These are phyloP conservation scores for Pterocles gutturalis DNA, from an alignment of 2,113 vertebrate genomes.

Conservation along the genomic window DNA sequence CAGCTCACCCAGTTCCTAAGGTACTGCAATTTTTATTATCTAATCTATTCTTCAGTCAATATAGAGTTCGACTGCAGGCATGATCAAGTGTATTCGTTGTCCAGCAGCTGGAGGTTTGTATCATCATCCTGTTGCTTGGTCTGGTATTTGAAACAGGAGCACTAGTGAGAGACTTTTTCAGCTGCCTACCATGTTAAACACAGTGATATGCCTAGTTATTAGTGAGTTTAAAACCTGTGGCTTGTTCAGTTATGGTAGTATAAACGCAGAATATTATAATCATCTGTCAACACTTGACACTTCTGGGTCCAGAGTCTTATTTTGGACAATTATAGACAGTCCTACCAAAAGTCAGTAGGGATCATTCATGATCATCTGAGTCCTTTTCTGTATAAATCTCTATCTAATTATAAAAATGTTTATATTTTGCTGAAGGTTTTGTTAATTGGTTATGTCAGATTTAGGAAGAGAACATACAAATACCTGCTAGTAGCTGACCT, in stretches of 20 bases:
- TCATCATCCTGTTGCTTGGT: conserved; percentile 49
- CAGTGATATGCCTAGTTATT: neutral
- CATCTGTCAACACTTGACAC: neutral
- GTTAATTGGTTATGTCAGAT: neutral
- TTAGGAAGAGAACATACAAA: neutral
- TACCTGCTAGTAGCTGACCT: neutral
- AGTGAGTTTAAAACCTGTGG: conserved; percentile 19
- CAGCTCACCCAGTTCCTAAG: conserved; percentile 82
- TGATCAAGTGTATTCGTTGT: conserved; percentile 44
- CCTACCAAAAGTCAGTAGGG: neutral
- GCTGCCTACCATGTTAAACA: conserved; percentile 21
- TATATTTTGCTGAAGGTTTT: conserved; percentile 27
- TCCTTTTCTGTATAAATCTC: conserved; percentile 41
- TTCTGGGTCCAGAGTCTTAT: neutral
- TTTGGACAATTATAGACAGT: neutral
- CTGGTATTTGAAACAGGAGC: conserved; percentile 60
- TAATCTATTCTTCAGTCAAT: conserved; percentile 61
- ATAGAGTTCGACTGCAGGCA: conserved; percentile 36
- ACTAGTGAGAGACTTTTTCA: conserved; percentile 28
- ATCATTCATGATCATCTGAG: neutral
- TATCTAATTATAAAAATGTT: neutral
- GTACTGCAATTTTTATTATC: conserved; percentile 74
- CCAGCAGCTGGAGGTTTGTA: conserved; percentile 40
- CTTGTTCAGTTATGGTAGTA: conserved; percentile 1
- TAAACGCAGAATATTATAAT: conserved; percentile 2